A percentile compares a stretch with the other conserved stretches of the same genome.
Conservation (phyloP, 2,113 vertebrate genomes). For the Stigmatopora nigra region DNA sequence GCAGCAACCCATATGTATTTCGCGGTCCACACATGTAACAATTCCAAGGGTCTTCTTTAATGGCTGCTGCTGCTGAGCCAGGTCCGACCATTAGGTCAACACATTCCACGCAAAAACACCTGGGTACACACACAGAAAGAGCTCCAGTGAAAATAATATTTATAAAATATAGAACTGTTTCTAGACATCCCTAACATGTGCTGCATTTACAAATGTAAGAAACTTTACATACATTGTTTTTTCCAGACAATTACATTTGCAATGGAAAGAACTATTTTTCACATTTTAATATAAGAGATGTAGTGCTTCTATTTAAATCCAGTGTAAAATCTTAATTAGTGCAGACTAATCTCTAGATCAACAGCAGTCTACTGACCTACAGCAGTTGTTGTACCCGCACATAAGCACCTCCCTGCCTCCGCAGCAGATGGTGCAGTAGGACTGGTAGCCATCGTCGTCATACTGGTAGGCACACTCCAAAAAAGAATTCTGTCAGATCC, state of each 20-base stretch:
- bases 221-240: background rate
- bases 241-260: conserved; percentile 20
- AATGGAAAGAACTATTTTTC: conserved; percentile 13
- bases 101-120: conserved; percentile 97
- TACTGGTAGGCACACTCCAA: conserved; percentile 97
- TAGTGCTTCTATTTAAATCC: conserved; percentile 20
- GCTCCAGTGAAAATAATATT: no score
- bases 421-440: conserved; percentile 98
- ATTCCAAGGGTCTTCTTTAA: conserved; percentile 98
- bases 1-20: conserved; percentile 79
- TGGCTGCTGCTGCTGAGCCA: conserved; percentile 83
- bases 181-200: background rate
- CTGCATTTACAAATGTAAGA: background rate
- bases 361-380: conserved; percentile 71
- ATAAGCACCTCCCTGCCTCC: conserved; percentile 95
- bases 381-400: conserved; percentile 99
- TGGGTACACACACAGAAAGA: conserved; percentile 39
- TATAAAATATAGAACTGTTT: no score
- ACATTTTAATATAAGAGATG: conserved; percentile 9
- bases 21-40: conserved; percentile 95
- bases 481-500: conserved; percentile 86
- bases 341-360: background rate
- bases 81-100: conserved; percentile 91
- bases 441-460: conserved; percentile 94
- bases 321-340: conserved; percentile 4